Base-by-base conservation (phyloP, 2,888 invertebrate species). In the Epinotia brunnichana region DNA sequence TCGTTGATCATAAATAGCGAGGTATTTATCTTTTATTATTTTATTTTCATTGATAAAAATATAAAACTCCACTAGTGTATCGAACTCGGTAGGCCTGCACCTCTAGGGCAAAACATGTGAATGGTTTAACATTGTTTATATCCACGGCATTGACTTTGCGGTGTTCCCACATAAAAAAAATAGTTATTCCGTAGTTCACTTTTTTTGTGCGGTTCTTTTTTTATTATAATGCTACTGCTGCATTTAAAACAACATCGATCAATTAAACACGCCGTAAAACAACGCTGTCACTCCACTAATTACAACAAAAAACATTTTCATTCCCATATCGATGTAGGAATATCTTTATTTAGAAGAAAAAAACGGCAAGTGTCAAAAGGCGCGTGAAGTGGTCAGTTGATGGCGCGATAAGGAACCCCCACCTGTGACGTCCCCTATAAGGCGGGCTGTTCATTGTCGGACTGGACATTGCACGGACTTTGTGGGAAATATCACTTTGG, bases 311-410 rank as follows among this genome's bases (percentile, higher is more conserved):
- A 88, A 90, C 88, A 90, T 69, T 57, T 71, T 59, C 48, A 72
- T 72, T 57, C 48, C 29, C 62, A 41, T 53, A 69, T 69, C 62
- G 29, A 69, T 63, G 41, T 44, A 53, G 51, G 19, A 63, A 73
- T 57, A 73, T 69, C 62, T 72, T 72, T 68, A 68, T 72, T 68
- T 62, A 74, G 74, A 66, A 75, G 74, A 74, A 78, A 75, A 81
- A 82, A 80, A 69, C 79, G 82, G 84, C 82, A 86, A 86, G 88
- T 89, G 90, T 90, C 89, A 88, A 88, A 89, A 89, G 83, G 85
- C 87, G 85, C 84, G 85, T 87, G 84, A 85, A 90, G 87, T 87
- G 87, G 87, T 84, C 87, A 87, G 80, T 79, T 85, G 91, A 91
- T 92, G 83, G 86, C 77, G 78, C 78, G 84, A 83, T 88, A 84